Evolutionary conservation across 2,113 vertebrate species (phyloP).

Genomic region (Chrysemys picta): DNA sequence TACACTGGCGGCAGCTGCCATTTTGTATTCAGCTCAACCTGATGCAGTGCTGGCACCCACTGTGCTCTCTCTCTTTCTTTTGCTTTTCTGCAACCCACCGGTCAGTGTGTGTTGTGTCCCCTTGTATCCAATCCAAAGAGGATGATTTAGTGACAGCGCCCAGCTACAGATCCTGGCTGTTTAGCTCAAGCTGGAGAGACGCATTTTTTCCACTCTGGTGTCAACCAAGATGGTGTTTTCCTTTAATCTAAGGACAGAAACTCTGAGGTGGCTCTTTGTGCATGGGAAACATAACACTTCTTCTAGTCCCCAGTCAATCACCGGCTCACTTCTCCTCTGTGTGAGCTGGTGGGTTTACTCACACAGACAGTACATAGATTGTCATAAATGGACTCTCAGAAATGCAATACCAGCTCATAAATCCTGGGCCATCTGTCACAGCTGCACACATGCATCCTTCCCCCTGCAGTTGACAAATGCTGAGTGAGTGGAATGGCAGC

Average conservation of each 20-base stretch:
- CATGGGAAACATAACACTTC: not conserved
- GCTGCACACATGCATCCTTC: not conserved
- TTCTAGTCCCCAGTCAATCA: not conserved
- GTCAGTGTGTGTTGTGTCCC: not conserved
- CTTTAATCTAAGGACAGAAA: not conserved
- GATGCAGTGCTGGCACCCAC: not conserved
- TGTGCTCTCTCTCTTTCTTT: not conserved
- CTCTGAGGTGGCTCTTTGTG: not conserved
- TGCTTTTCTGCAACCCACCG: accelerated
- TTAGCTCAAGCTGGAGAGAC: not conserved
- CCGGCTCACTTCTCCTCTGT: not conserved
- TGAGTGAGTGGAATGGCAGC: not conserved
- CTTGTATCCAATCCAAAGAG: not conserved
- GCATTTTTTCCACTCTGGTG: not conserved
- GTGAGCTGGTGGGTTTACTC: not conserved
- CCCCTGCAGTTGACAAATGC: not conserved
- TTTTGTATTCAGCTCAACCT: not conserved
- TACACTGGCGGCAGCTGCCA: not conserved
- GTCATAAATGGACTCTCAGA: conserved; percentile 18
- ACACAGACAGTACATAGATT: not conserved
- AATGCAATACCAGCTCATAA: not conserved
- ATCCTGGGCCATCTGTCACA: conserved; percentile 9
- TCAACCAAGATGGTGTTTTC: not conserved
- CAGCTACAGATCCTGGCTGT: not conserved
- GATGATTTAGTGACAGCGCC: not conserved